These are phyloP conservation scores for Anas platyrhynchos DNA, from an alignment of 2,113 vertebrate genomes.

Conservation along the genomic window DNA sequence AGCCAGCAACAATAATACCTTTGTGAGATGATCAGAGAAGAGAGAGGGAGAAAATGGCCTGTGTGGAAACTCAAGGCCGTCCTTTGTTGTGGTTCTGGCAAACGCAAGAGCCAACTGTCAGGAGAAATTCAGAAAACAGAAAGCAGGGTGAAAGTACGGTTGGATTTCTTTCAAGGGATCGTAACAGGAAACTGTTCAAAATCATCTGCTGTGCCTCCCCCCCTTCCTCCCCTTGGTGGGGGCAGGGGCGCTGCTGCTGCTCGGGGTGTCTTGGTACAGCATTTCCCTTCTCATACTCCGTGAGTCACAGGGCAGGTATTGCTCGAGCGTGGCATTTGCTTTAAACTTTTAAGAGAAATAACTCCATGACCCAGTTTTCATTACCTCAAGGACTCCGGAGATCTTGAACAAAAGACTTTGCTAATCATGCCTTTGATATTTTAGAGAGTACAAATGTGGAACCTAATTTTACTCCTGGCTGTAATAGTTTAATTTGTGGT, in stretches of 20 bases:
- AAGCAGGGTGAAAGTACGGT: constrained; percentile 66
- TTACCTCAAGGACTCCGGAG: constrained; percentile 61
- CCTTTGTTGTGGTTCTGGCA: constrained; percentile 84
- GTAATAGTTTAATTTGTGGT: constrained; percentile 59
- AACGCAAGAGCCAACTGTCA: constrained; percentile 76
- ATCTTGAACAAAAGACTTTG: constrained; percentile 65
- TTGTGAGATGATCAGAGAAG: constrained; percentile 78
- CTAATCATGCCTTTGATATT: constrained; percentile 77
- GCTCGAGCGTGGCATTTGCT: not conserved
- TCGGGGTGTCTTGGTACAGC: not conserved
- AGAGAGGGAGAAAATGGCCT: constrained; percentile 65
- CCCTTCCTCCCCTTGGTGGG: not conserved
- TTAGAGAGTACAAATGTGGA: constrained; percentile 70
- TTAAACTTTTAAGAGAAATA: constrained; percentile 10
- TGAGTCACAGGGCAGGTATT: constrained; percentile 17
- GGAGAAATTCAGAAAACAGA: constrained; percentile 75
- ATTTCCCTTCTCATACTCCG: not conserved
- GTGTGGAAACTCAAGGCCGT: constrained; percentile 75
- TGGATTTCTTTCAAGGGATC: constrained; percentile 61
- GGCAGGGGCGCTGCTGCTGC: not conserved
- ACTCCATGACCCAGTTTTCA: constrained; percentile 11
- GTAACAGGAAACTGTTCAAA: constrained; percentile 63
- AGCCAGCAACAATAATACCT: constrained; percentile 79
- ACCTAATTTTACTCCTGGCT: constrained; percentile 61
- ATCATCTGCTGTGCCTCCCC: constrained; percentile 48